Conservation (phyloP, 2,797 vertebrate species). For the Salarias fasciatus region DNA sequence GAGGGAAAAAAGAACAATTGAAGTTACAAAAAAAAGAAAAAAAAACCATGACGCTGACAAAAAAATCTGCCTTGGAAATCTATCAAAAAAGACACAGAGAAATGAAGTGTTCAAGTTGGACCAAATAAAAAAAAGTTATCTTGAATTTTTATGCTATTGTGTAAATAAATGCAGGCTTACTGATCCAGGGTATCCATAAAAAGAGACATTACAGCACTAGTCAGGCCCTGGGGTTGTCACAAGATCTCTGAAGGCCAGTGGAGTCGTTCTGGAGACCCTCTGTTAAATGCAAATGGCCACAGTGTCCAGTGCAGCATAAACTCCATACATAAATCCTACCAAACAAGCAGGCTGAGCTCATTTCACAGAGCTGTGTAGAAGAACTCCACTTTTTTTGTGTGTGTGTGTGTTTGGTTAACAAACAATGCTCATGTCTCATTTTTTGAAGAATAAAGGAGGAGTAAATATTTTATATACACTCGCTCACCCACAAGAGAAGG, state of each 20-base stretch:
- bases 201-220: neutral
- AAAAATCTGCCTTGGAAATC: conserved; percentile 14
- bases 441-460: conserved; percentile 11
- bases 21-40: conserved; percentile 1
- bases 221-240: neutral
- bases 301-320: neutral
- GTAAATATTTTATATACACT: neutral
- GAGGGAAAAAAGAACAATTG: conserved; percentile 3
- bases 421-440: conserved; percentile 24
- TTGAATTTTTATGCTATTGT: conserved; percentile 15
- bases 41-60: neutral
- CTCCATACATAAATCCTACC: neutral
- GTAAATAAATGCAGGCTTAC: conserved; percentile 24
- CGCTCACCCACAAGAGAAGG: conserved; percentile 11
- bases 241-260: conserved; percentile 20
- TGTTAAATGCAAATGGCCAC: conserved; percentile 6
- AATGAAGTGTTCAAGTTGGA: no score
- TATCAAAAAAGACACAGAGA: conserved; percentile 33
- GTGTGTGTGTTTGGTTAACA: neutral
- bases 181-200: conserved; percentile 24
- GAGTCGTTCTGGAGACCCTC: neutral
- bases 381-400: neutral
- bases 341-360: conserved; percentile 1
- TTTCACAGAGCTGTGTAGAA: neutral
- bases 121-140: conserved; percentile 5